Conservation (phyloP, 2,888 invertebrate species). For the Mechanitis mazaeus region DNA sequence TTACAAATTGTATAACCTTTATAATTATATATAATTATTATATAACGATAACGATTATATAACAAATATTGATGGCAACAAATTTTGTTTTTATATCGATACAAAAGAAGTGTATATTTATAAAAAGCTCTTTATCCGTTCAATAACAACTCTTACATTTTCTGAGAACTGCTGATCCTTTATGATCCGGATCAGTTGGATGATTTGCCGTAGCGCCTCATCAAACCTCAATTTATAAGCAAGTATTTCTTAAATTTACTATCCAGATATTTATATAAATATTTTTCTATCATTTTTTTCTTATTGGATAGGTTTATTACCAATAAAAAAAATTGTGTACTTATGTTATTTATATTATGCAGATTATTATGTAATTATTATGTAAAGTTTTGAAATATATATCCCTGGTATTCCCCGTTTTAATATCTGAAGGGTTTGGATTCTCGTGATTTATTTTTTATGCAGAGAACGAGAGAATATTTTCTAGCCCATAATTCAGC, state of each 20-base stretch:
- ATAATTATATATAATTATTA: not conserved
- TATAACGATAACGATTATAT: not conserved
- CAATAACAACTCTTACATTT: slow-evolving; percentile 24
- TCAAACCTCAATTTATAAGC: slow-evolving; percentile 25
- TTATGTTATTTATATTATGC: not conserved
- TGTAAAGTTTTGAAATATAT: slow-evolving; percentile 52
- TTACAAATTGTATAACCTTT: not conserved
- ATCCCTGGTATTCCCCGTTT: slow-evolving; percentile 66
- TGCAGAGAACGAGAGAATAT: slow-evolving; percentile 72
- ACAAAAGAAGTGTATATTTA: slow-evolving; percentile 1
- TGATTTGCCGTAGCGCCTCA: slow-evolving; percentile 21
- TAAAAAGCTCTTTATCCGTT: slow-evolving; percentile 13
- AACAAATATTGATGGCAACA: slow-evolving; percentile 1
- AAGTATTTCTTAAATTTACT: slow-evolving; percentile 12
- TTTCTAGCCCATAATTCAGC: slow-evolving; percentile 71
- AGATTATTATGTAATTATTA: not conserved
- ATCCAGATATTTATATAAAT: not conserved
- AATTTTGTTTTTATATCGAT: not conserved
- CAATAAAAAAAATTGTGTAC: not conserved
- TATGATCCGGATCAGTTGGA: slow-evolving; percentile 25
- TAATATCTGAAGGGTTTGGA: slow-evolving; percentile 63
- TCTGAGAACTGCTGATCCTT: slow-evolving; percentile 22
- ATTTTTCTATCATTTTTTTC: not conserved
- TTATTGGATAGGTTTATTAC: not conserved
- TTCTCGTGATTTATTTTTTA: slow-evolving; percentile 69